These are phyloP conservation scores for Scaeva pyrastri DNA, from an alignment of 2,888 invertebrate species.

Conservation along the genomic window DNA sequence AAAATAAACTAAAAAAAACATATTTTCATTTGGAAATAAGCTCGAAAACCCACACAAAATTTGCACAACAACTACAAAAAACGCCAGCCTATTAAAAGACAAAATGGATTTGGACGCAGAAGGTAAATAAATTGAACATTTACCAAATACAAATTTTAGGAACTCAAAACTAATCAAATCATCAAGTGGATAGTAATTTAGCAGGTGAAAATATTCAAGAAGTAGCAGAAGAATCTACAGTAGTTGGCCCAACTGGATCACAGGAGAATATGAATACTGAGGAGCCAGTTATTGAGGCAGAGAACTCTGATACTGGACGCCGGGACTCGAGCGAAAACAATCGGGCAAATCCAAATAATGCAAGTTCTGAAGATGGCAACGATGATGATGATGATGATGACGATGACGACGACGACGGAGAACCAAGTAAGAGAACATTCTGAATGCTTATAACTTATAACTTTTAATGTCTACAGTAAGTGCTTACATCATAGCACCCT, in stretches of 20 bases:
- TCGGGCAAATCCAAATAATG: not conserved
- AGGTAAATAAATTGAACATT: not conserved
- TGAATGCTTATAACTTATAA: not conserved
- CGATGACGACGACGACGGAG: constrained; percentile 3
- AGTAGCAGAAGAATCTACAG: not conserved
- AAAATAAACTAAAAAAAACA: constrained; percentile 3
- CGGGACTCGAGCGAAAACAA: not conserved
- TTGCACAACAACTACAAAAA: not conserved
- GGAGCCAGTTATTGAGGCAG: not conserved
- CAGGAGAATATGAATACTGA: not conserved
- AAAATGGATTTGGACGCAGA: constrained; percentile 14
- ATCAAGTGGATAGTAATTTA: not conserved
- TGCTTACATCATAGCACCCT: constrained; percentile 5
- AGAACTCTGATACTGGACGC: not conserved
- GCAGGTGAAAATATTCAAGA: constrained; percentile 8
- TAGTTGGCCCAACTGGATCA: not conserved
- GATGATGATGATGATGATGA: not conserved
- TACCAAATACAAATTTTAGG: not conserved
- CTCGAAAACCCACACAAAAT: not conserved
- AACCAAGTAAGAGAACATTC: constrained; percentile 20
- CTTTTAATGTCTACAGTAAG: constrained; percentile 5
- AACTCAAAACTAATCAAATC: not conserved
- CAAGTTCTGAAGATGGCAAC: constrained; percentile 2
- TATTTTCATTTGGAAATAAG: not conserved
- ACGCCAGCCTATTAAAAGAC: not conserved